A percentile compares a stretch with the other conserved stretches of the same genome.
Conservation (phyloP, 2,113 vertebrate species). For the Felis catus region F.catus_Fca126_mat1.0 CM031426.1:23495501-23496000, state of each 20-base stretch:
- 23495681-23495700: background rate
- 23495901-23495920: background rate
- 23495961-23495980: background rate
- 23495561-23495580: background rate
- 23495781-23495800: background rate
- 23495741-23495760: too few species aligned
- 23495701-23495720: fast-evolving
- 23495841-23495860: background rate
- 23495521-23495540: conserved; percentile 13
- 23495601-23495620: background rate
- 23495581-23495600: background rate
- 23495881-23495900: background rate
- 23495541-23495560: background rate
- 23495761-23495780: background rate
- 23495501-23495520: conserved; percentile 9
- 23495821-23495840: background rate
- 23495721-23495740: background rate
- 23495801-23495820: background rate
- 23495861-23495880: background rate
- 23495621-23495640: background rate
- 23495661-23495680: background rate
- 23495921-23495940: background rate
- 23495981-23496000: background rate
- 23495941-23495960: background rate
- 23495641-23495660: background rate